Conservation (phyloP, 2,888 invertebrate species). For the Trilocha varians region DNA sequence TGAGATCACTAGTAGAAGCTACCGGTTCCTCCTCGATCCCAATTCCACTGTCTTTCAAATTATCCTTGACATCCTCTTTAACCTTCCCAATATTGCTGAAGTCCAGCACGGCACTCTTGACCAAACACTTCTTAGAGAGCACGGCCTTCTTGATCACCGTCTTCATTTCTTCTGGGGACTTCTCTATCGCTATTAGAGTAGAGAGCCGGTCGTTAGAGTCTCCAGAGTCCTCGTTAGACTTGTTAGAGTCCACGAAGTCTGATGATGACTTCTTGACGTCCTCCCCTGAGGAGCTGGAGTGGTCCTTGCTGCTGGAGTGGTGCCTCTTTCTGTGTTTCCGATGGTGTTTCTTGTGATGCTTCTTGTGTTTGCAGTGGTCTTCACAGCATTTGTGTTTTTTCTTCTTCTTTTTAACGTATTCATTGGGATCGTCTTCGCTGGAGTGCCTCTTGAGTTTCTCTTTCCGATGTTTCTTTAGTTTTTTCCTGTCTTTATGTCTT, state of each 20-base stretch:
- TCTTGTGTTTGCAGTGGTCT: slow-evolving; percentile 79
- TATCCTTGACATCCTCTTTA: slow-evolving; percentile 44
- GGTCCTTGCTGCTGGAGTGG: slow-evolving; percentile 67
- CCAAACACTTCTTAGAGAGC: slow-evolving; percentile 48
- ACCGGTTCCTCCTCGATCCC: slow-evolving; percentile 45
- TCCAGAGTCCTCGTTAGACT: slow-evolving; percentile 61
- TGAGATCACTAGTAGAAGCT: slow-evolving; percentile 35
- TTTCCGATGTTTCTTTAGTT: slow-evolving; percentile 78
- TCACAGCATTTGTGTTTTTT: slow-evolving; percentile 80
- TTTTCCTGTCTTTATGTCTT: slow-evolving; percentile 75
- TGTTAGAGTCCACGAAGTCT: slow-evolving; percentile 55
- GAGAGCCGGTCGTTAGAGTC: slow-evolving; percentile 52
- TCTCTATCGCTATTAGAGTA: slow-evolving; percentile 51
- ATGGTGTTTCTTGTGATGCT: slow-evolving; percentile 85
- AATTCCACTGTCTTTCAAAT: slow-evolving; percentile 60
- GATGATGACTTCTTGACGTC: slow-evolving; percentile 60
- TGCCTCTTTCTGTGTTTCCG: slow-evolving; percentile 85
- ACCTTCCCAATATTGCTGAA: slow-evolving; percentile 51
- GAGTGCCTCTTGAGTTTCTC: slow-evolving; percentile 73
- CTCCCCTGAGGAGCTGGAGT: slow-evolving; percentile 65
- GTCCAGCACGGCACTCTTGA: slow-evolving; percentile 53
- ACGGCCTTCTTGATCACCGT: slow-evolving; percentile 59
- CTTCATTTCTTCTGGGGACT: slow-evolving; percentile 58
- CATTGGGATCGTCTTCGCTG: slow-evolving; percentile 55
- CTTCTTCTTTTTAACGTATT: slow-evolving; percentile 77